Evolutionary conservation across 2,797 vertebrate genomes (phyloP), one percentile per base, ranked within the genome.

Genomic region (Allochrocebus solatus): DNA sequence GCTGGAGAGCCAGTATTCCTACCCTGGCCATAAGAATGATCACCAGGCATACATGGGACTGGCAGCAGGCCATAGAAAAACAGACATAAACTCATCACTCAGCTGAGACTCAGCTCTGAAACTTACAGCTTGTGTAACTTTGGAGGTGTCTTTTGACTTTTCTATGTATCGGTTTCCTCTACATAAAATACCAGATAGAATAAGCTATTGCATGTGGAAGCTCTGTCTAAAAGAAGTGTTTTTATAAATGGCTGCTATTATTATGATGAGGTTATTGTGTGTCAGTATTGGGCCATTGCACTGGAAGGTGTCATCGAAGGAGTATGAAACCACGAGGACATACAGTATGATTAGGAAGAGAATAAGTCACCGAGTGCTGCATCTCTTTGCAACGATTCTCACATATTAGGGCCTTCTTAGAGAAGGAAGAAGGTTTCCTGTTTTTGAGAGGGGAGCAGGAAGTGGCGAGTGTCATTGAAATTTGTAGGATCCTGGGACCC

Each of bases 311-410:
- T n/a, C 2, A 0, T 0, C 3, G 70, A 19, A 82, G 22, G 41
- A 26, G 14, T 0, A 22, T 4, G 55, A 46, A 59, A 10, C 17
- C 3, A 19, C 0, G 22, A 70, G 39, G 46, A 2, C 9, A 3
- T 3, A 14, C 30, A 5, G 75, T 3, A 9, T 0, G 2, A 26
- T 14, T 8, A 50, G 82, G 39, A 50, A 28, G n/a, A n/a, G 28
- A 43, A 1, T 5, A 17, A 26, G 8, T 2, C 64, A 57, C 24
- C 19, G 1, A 61, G 30, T 0, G 1, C 0, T 0, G 61, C 2
- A 1, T 55, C 48, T 64, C 50, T 39, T 50, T 57, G 46, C 22
- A 48, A 16, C 36, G 26, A 5, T 8, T 1, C 6, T 17, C 33
- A 21, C 36, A 36, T 43, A 12, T 19, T 57, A 2, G 50, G 0